These are phyloP conservation scores for Corythoichthys haematopterus DNA, from an alignment of 2,113 vertebrate genomes.

Conservation along the genomic window DNA sequence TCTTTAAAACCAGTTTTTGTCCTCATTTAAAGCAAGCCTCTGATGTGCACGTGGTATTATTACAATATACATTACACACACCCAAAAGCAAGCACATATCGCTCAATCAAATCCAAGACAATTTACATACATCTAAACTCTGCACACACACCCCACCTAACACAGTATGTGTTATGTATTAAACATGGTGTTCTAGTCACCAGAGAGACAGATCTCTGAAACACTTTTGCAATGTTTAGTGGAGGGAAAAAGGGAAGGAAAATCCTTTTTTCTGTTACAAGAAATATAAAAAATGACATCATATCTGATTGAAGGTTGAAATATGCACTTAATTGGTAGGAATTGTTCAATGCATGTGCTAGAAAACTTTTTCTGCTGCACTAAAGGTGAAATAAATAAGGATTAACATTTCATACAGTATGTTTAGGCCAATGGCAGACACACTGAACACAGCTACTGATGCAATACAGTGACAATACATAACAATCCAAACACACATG, in stretches of 20 bases:
- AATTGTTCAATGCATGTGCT: neutral
- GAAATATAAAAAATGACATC: neutral
- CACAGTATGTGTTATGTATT: conserved; percentile 32
- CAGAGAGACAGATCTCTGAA: conserved; percentile 23
- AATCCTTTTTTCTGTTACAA: neutral
- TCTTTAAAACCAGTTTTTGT: conserved; percentile 35
- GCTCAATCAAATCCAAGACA: neutral
- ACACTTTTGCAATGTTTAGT: neutral
- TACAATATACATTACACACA: conserved; percentile 21
- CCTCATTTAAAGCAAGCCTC: conserved; percentile 27
- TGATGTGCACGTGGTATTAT: conserved; percentile 16
- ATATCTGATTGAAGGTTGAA: neutral
- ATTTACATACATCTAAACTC: neutral
- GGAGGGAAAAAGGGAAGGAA: neutral
- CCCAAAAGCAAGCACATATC: neutral
- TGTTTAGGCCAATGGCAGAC: neutral
- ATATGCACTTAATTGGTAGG: neutral
- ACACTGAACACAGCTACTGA: neutral
- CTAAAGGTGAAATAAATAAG: neutral
- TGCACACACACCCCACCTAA: conserved; percentile 1
- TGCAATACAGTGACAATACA: neutral
- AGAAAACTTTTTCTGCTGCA: neutral
- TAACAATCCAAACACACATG: neutral
- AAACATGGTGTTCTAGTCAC: conserved; percentile 33
- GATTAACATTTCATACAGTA: neutral